These are phyloP conservation scores for Atrichornis clamosus DNA, from an alignment of 2,113 vertebrate species.

Conservation along the genomic window DNA sequence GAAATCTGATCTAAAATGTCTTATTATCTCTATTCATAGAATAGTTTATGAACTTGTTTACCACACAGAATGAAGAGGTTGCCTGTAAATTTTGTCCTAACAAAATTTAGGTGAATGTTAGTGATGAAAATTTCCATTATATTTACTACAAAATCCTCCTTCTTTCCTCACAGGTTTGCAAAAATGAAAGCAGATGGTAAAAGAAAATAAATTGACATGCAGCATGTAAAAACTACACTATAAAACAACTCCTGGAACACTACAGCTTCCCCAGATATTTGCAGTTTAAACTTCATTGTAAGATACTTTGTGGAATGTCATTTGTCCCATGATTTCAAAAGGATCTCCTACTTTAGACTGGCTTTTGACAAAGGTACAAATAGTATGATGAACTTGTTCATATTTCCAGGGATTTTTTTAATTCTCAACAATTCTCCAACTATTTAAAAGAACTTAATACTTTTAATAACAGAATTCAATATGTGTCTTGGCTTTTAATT, in stretches of 20 bases:
- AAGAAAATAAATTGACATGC: not conserved
- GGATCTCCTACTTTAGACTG: not conserved
- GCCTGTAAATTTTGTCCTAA: not conserved
- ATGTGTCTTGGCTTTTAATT: constrained; percentile 25
- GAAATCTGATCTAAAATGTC: not conserved
- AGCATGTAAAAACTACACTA: not conserved
- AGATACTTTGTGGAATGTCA: not conserved
- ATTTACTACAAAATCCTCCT: not conserved
- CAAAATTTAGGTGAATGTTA: not conserved
- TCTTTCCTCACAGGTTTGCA: not conserved
- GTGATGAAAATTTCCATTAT: not conserved
- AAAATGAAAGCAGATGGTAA: not conserved
- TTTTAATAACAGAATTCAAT: constrained; percentile 2
- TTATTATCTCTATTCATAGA: not conserved
- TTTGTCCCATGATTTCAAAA: not conserved
- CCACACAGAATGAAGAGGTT: not conserved
- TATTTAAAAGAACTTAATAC: constrained; percentile 5
- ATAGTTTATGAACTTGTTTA: not conserved
- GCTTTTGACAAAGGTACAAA: not conserved
- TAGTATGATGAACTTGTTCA: not conserved
- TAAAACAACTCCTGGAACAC: not conserved
- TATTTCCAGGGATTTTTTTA: not conserved
- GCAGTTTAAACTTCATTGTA: not conserved
- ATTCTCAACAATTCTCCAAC: not conserved
- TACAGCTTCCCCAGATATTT: not conserved